Conservation (phyloP, 2,113 vertebrate genomes). For the Corvus moneduloides region DNA sequence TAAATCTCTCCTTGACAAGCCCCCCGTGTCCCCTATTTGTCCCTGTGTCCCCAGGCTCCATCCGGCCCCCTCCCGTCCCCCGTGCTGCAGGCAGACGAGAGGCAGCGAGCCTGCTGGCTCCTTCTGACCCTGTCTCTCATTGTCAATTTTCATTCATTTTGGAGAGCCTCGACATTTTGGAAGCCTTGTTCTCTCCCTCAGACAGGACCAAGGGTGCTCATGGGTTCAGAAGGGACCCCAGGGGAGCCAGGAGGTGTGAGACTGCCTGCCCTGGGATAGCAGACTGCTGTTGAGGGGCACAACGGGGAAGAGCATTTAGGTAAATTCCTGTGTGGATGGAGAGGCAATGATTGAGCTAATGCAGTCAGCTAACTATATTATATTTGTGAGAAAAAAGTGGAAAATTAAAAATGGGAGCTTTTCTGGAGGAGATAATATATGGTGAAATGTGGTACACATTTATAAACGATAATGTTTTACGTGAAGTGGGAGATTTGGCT, state of each 20-base stretch:
- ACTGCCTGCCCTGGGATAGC: not conserved
- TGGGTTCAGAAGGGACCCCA: not conserved
- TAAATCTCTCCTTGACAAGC: not conserved
- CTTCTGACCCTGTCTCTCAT: not conserved
- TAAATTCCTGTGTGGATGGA: not conserved
- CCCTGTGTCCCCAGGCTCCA: not conserved
- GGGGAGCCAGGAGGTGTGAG: not conserved
- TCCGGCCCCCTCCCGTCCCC: not conserved
- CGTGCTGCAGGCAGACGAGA: fast-evolving
- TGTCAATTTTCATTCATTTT: not conserved
- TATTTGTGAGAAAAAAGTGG: not conserved
- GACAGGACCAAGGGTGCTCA: not conserved
- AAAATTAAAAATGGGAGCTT: not conserved
- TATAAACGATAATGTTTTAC: not conserved
- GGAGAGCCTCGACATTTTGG: not conserved
- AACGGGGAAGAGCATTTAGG: not conserved
- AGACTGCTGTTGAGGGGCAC: not conserved
- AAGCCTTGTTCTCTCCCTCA: not conserved
- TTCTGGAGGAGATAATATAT: not conserved
- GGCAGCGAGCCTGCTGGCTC: not conserved
- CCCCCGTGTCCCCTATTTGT: fast-evolving
- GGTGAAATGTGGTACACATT: not conserved
- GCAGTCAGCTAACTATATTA: not conserved
- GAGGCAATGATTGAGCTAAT: not conserved
- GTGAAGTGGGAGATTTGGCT: not conserved